These are phyloP conservation scores for Anoura caudifer DNA, from an alignment of 2,113 vertebrate genomes.

Conservation along the genomic window DNA sequence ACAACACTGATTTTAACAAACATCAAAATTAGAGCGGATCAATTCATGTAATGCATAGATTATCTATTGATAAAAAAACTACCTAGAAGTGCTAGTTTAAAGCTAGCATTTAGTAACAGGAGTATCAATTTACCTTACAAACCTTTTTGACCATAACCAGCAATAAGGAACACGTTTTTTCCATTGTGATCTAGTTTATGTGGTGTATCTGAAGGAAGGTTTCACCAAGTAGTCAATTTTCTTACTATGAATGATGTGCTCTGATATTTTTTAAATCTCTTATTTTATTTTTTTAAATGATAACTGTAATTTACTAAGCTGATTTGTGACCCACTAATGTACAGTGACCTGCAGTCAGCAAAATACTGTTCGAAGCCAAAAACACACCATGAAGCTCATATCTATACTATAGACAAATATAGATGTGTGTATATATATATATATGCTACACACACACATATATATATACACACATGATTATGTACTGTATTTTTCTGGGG, in stretches of 20 bases:
- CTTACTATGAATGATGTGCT: background rate
- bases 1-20: background rate
- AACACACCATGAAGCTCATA: background rate
- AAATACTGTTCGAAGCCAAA: background rate
- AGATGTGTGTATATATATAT: background rate
- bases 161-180: background rate
- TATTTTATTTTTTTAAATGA: background rate
- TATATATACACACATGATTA: background rate
- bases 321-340: background rate
- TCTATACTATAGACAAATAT: background rate
- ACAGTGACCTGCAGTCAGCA: background rate
- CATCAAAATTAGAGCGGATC: background rate
- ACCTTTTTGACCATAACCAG: background rate
- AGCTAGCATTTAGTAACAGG: background rate
- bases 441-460: too few species aligned
- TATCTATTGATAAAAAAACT: background rate
- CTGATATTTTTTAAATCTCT: background rate
- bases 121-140: background rate
- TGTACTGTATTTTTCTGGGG: too few species aligned
- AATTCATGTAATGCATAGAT: background rate
- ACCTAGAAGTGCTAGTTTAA: background rate
- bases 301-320: background rate
- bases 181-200: background rate
- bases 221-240: background rate
- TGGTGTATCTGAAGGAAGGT: background rate